A percentile compares a stretch with the other conserved stretches of the same genome.
These are phyloP conservation scores for Hydrolagus affinis DNA, from an alignment of 2,113 vertebrate species.

Conservation along the genomic window DNA sequence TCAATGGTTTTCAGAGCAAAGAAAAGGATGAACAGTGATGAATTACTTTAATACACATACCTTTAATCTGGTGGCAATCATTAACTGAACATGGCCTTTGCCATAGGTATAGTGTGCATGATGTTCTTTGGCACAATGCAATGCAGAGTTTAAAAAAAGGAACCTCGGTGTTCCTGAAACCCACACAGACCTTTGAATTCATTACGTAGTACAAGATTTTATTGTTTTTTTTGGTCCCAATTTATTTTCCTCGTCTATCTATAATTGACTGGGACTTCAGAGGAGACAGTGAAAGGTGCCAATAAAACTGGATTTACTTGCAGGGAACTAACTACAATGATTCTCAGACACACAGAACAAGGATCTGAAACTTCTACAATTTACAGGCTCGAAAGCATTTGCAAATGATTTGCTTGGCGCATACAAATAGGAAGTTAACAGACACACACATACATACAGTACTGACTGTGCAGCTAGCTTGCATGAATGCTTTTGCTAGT, in stretches of 20 bases:
- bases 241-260: neutral
- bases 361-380: neutral
- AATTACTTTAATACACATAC: neutral
- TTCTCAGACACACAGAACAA: neutral
- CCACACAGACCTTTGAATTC: neutral
- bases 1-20: neutral
- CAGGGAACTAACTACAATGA: neutral
- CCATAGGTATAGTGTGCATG: neutral
- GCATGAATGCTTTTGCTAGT: neutral
- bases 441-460: neutral
- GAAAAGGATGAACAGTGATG: neutral
- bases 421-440: neutral
- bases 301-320: neutral
- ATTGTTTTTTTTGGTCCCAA: neutral
- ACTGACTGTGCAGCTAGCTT: neutral
- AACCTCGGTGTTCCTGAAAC: neutral
- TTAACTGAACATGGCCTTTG: constrained; percentile 3
- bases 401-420: neutral
- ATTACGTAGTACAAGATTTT: neutral
- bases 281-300: neutral
- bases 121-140: neutral
- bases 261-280: neutral
- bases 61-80: neutral
- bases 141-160: neutral
- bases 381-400: neutral